phyloP scores from a whole-genome alignment of 1,140 invertebrate species.

The Drosophila tropicalis region DNA sequence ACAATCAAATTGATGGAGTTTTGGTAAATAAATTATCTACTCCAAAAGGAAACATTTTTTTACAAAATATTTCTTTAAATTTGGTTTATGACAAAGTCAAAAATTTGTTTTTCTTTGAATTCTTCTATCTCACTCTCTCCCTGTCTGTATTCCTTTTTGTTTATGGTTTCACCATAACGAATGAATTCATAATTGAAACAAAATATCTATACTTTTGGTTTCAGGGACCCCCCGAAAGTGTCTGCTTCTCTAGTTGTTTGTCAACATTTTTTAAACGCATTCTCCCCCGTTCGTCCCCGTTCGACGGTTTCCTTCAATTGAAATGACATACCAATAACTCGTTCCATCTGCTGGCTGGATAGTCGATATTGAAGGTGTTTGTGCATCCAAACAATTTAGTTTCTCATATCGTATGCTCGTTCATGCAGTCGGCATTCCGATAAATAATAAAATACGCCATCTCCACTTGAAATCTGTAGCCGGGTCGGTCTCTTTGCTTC shows the following conservation, averaged over 20 bases:
- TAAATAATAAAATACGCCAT: constrained; percentile 56
- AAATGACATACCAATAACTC: constrained; percentile 5
- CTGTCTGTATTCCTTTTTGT: background rate
- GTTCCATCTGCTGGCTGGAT: background rate
- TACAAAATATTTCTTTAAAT: background rate
- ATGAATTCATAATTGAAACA: constrained; percentile 12
- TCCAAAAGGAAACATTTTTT: background rate
- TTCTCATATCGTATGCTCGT: constrained; percentile 37
- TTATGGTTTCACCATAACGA: background rate
- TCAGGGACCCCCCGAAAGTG: background rate
- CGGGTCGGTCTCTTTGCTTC: constrained; percentile 8
- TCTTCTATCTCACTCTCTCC: background rate
- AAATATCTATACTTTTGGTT: constrained; percentile 1
- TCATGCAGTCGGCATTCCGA: constrained; percentile 49
- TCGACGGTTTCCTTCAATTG: background rate
- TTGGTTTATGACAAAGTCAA: background rate
- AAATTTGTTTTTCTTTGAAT: background rate
- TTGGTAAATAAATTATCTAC: constrained; percentile 1
- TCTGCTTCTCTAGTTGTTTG: background rate
- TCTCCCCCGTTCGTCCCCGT: background rate
- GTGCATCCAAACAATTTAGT: constrained; percentile 45
- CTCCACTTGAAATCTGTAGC: background rate
- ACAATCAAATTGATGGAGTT: constrained; percentile 6
- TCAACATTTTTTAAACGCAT: constrained; percentile 13
- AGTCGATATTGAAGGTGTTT: constrained; percentile 3